Evolutionary conservation across 2,113 vertebrate genomes (phyloP), one percentile per base, ranked within the genome.

Genomic region (Natator depressus): DNA sequence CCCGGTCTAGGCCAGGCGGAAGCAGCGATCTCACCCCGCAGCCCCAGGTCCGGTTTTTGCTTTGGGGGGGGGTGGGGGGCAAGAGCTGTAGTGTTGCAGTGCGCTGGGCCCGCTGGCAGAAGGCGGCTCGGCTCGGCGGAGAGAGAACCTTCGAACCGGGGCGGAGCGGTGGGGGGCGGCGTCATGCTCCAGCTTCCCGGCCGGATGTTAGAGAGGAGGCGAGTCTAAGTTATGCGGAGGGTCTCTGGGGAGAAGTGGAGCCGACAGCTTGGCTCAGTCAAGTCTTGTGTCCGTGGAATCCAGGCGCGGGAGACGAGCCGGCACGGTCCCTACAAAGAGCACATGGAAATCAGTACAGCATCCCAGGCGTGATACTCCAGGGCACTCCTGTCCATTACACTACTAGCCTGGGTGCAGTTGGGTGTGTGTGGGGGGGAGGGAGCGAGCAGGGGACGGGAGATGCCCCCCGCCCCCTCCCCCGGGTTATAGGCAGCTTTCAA

Each of bases 261-360:
- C 81, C 38, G 62, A 47, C 8, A 12, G 29, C 16, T 42, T 47
- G 5, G 35, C 38, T 92, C 93, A 93, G 95, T 96, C 79, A 75
- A 89, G 96, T 93, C 72, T 2, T 31, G 22, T 83, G 0, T 97
- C 95, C 94, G 82, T 87, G 91, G 96, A 94, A 96, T 95, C 96
- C 96, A 72, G 95, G 95, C 89, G 90, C 94, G 85, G 85, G 80
- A 96, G 94, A 96, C 35, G 89, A 92, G 84, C 65, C 19, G 2
- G 0, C 4, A 47, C 0, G 2, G 2, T 59, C 91, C 94, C 97
- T 98, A 92, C 0, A 20, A 84, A 91, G 0, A 78, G 89, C 1
- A 1, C 69, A 14, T 82, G 5, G 3, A 75, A 69, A 69, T 65
- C 62, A 65, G 62, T 16, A 17, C 35, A 8, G 17, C 65, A 10